Percentiles rank a stretch among this genome's conserved stretches.
Conservation (phyloP, 2,888 invertebrate species). For the Drosophila cyrtoloma region DNA sequence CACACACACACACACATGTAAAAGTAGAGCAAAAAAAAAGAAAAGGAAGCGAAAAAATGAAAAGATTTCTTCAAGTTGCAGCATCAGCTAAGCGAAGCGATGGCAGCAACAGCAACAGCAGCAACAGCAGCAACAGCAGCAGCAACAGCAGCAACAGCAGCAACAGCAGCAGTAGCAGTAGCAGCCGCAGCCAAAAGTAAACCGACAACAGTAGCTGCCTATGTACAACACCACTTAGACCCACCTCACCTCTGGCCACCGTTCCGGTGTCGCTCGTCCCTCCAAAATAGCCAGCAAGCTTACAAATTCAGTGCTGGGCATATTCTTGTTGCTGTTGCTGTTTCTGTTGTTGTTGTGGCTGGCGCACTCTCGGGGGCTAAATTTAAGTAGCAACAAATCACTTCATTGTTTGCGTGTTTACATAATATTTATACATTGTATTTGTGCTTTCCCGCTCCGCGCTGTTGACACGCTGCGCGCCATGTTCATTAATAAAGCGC, state of each 20-base stretch:
- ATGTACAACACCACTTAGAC: neutral
- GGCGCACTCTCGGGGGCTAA: conserved; percentile 62
- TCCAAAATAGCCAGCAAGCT: neutral
- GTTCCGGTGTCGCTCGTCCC: neutral
- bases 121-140: conserved; percentile 7
- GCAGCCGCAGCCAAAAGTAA: conserved; percentile 42
- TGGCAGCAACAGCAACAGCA: conserved; percentile 17
- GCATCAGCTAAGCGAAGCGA: conserved; percentile 52
- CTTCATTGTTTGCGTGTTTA: conserved; percentile 81
- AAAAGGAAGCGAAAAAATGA: conserved; percentile 13
- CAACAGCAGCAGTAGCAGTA: conserved; percentile 4
- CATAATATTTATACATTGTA: conserved; percentile 80
- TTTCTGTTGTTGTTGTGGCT: conserved; percentile 34
- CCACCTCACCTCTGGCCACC: neutral
- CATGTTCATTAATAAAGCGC: conserved; percentile 73
- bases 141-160: conserved; percentile 22
- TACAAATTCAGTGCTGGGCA: conserved; percentile 17
- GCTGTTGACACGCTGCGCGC: conserved; percentile 69
- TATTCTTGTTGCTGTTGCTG: conserved; percentile 13
- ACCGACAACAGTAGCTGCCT: conserved; percentile 17
- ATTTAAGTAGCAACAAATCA: conserved; percentile 82
- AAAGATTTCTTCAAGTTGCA: conserved; percentile 62
- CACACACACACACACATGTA: conserved; percentile 6
- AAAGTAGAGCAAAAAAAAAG: conserved; percentile 44
- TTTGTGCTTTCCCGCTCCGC: conserved; percentile 3